Conservation (phyloP, 92 coral and sea anemone species). For the Zoanthus sansibaricus region DNA sequence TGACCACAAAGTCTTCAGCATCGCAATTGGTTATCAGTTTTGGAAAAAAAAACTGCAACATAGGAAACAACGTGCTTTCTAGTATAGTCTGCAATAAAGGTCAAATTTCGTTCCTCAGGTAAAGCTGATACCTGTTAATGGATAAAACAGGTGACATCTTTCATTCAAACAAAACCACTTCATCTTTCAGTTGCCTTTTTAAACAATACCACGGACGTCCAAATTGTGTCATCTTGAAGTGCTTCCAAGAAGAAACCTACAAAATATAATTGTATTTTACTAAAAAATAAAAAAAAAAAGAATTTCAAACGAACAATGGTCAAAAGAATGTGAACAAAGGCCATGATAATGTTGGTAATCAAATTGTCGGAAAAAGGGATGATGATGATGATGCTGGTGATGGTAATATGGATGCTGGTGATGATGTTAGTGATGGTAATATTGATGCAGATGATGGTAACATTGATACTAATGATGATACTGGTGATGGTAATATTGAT, state of each 20-base stretch:
- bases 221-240: conserved; percentile 13
- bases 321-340: background rate
- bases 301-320: background rate
- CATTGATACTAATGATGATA: background rate
- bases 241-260: conserved; percentile 35
- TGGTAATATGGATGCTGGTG: background rate
- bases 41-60: no score
- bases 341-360: background rate
- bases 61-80: no score
- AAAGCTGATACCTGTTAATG: no score
- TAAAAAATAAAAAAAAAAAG: background rate
- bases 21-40: no score
- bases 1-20: no score
- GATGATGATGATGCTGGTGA: background rate
- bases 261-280: background rate
- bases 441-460: background rate
- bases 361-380: background rate
- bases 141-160: no score
- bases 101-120: no score
- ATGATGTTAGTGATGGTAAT: background rate
- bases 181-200: no score
- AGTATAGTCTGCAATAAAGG: no score
- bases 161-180: no score
- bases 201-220: background rate
- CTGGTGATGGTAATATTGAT: background rate